Base-by-base conservation (phyloP, 2,888 invertebrate species). In the Apocheima hispidaria region DNA sequence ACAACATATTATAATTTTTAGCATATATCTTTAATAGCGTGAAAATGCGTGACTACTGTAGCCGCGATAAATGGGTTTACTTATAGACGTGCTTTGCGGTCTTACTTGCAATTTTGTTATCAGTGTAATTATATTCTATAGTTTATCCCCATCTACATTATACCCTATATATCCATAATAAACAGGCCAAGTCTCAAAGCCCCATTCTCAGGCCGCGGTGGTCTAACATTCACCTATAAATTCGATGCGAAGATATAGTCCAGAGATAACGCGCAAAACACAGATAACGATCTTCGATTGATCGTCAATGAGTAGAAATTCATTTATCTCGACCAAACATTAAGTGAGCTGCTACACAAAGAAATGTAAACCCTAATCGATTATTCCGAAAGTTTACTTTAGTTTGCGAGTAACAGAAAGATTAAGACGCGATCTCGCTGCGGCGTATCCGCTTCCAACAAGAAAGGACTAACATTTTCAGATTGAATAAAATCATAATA, bases 251-350 rank as follows among this genome's bases (percentile, higher is more conserved):
- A 55, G 36, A 50, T 50, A 4, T 2, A 7, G 33, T 20, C 58
- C 21, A 20, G 4, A 84, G 88, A 87, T 88, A 88, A 87, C 83
- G 81, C 81, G 79, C 88, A 84, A 87, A 86, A 88, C 87, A 89
- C 84, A 81, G 90, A 90, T 90, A 89, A 87, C 86, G 77, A 67
- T 73, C 75, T 76, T 78, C 88, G 88, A 91, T 90, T 91, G 90
- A 91, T 91, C 90, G 88, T 77, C 89, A 90, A 90, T 89, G 88
- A 90, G 83, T 84, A 83, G 86, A 84, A 88, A 90, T 90, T 90
- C 89, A 91, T 91, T 90, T 90, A 90, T 90, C 88, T 89, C 81
- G 78, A 79, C 80, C 79, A 79, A 79, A 78, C 75, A 78, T 75
- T 71, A 68, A 72, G 66, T 56, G 60, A 56, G 46, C 48, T 28